Percentiles rank a stretch among this genome's conserved stretches.
Evolutionary conservation across 2,888 invertebrate genomes (phyloP).

Genomic region (Busseola fusca): DNA sequence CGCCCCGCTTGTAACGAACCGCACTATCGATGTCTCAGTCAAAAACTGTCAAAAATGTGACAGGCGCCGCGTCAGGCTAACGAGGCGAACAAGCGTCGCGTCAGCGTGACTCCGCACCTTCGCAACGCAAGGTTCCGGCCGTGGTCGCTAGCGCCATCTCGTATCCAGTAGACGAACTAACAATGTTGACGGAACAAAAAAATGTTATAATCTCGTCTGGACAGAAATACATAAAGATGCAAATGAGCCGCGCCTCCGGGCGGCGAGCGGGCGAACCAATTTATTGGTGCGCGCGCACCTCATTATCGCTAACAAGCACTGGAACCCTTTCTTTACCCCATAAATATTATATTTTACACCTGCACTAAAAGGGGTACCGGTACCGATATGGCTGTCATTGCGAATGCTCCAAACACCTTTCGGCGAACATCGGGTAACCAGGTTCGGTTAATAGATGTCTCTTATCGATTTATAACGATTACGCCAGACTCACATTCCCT

Average conservation of each 20-base stretch:
- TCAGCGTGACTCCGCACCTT: conserved; percentile 80
- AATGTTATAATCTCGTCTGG: conserved; percentile 66
- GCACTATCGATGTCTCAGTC: conserved; percentile 89
- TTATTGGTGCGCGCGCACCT: conserved; percentile 86
- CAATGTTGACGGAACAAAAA: conserved; percentile 51
- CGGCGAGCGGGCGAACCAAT: conserved; percentile 81
- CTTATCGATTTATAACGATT: conserved; percentile 57
- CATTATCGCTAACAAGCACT: conserved; percentile 88
- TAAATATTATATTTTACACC: conserved; percentile 89
- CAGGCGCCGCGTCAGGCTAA: conserved; percentile 87
- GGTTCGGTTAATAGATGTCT: conserved; percentile 52
- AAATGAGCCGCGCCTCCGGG: conserved; percentile 84
- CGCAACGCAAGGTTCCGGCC: conserved; percentile 4
- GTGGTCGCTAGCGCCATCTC: conserved; percentile 77
- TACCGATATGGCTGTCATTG: conserved; percentile 59
- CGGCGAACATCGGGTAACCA: conserved; percentile 45
- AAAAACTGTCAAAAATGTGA: conserved; percentile 88
- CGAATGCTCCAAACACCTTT: conserved; percentile 62
- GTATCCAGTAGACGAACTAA: conserved; percentile 73
- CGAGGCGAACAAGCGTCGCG: conserved; percentile 80
- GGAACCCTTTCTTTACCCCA: conserved; percentile 84
- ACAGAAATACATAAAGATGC: conserved; percentile 83
- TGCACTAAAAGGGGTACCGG: conserved; percentile 75
- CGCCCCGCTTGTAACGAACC: conserved; percentile 86
- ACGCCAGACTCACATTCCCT: conserved; percentile 26